These are phyloP conservation scores for Camponotus fellah DNA, from an alignment of 2,888 invertebrate genomes.

Conservation along the genomic window DNA sequence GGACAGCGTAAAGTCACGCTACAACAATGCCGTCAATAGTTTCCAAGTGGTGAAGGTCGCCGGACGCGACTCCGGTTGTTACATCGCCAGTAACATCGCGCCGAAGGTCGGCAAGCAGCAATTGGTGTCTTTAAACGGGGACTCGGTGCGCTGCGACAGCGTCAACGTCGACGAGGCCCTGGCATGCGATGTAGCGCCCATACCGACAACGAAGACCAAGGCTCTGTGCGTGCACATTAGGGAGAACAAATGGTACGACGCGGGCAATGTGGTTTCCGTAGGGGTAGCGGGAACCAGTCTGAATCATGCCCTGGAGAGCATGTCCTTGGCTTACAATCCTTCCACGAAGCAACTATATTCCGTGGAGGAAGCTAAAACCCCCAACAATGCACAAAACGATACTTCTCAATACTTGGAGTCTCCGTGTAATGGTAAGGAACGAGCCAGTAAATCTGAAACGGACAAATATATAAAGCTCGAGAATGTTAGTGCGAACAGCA, in stretches of 20 bases:
- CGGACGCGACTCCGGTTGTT: constrained; percentile 72
- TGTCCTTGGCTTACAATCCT: constrained; percentile 92
- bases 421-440: constrained; percentile 87
- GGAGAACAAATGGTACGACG: constrained; percentile 83
- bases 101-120: constrained; percentile 79
- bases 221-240: constrained; percentile 82
- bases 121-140: constrained; percentile 81
- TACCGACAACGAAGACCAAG: constrained; percentile 77
- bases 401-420: constrained; percentile 87
- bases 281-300: constrained; percentile 85
- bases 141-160: constrained; percentile 81
- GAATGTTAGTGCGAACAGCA: constrained; percentile 75
- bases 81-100: constrained; percentile 74
- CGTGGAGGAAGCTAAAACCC: constrained; percentile 82
- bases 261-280: constrained; percentile 81
- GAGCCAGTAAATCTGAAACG: constrained; percentile 65
- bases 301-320: constrained; percentile 91
- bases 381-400: constrained; percentile 85
- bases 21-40: constrained; percentile 64
- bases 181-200: constrained; percentile 79
- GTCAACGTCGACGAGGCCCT: constrained; percentile 80
- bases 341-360: constrained; percentile 91
- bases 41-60: constrained; percentile 74
- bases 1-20: constrained; percentile 38
- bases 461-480: constrained; percentile 73